Evolutionary conservation across 2,888 invertebrate genomes (phyloP).

Genomic region (Hyposoter didymator): DNA sequence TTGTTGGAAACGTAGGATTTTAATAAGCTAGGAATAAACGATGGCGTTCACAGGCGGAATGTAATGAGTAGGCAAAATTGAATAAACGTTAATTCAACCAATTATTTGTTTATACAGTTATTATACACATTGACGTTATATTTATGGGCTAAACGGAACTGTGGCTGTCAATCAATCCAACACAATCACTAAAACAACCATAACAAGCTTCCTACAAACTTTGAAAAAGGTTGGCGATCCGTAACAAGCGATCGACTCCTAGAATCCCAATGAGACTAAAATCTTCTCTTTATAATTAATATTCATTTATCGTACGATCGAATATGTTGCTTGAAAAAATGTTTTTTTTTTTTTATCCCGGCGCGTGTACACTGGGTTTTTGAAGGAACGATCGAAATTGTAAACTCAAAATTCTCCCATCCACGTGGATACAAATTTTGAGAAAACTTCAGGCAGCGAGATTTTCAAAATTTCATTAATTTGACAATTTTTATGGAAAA

Average conservation of each 20-base stretch:
- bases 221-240: slow-evolving; percentile 61
- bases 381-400: too few relatives aligned
- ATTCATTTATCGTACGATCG: slow-evolving; percentile 51
- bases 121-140: slow-evolving; percentile 77
- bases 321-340: slow-evolving; percentile 62
- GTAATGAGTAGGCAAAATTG: slow-evolving; percentile 30
- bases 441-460: too few relatives aligned
- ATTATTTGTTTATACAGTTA: slow-evolving; percentile 74
- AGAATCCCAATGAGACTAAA: slow-evolving; percentile 59
- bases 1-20: background rate
- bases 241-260: slow-evolving; percentile 63
- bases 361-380: too few relatives aligned
- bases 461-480: too few relatives aligned
- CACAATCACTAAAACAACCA: slow-evolving; percentile 64
- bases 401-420: too few relatives aligned
- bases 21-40: background rate
- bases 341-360: slow-evolving; percentile 55
- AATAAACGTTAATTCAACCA: slow-evolving; percentile 65
- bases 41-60: slow-evolving; percentile 3
- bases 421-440: too few relatives aligned
- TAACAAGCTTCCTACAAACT: slow-evolving; percentile 56
- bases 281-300: slow-evolving; percentile 43
- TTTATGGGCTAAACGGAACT: slow-evolving; percentile 61
- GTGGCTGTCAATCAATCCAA: slow-evolving; percentile 60
- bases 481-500: too few relatives aligned